Evolutionary conservation across 1,140 invertebrate species (phyloP).

Genomic region (Hycleus phaleratus): DNA sequence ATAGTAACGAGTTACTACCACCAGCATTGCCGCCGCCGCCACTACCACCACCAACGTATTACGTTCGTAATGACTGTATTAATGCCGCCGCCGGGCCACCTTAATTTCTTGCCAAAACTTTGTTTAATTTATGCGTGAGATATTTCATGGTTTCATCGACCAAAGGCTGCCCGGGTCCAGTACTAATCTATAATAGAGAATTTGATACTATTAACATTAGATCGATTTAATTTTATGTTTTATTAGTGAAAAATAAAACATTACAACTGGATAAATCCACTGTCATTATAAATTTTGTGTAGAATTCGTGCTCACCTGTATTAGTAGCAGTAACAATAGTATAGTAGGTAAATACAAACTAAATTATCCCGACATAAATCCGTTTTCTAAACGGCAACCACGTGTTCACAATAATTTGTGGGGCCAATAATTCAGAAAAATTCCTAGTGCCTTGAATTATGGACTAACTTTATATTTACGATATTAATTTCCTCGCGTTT

Average conservation of each 20-base stretch:
- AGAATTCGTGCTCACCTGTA: conserved; percentile 30
- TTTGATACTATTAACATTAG: too few species aligned
- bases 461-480: conserved; percentile 39
- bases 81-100: conserved; percentile 24
- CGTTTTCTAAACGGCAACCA: conserved; percentile 29
- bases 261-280: too few species aligned
- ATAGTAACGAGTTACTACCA: neutral
- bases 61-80: conserved; percentile 27
- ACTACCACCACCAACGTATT: too few species aligned
- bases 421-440: conserved; percentile 38
- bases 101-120: conserved; percentile 35
- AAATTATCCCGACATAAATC: conserved; percentile 35
- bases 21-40: too few species aligned
- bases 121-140: conserved; percentile 32
- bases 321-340: neutral
- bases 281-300: neutral
- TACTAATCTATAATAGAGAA: too few species aligned
- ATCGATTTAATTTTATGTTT: too few species aligned
- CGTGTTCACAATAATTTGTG: conserved; percentile 37
- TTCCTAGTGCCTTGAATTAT: conserved; percentile 34
- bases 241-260: too few species aligned
- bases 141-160: conserved; percentile 23
- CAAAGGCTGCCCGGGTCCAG: conserved; percentile 8
- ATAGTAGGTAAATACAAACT: conserved; percentile 29
- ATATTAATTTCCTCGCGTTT: conserved; percentile 38